phyloP scores from a whole-genome alignment of 2,888 invertebrate species.

The Trichogramma evanescens region DNA sequence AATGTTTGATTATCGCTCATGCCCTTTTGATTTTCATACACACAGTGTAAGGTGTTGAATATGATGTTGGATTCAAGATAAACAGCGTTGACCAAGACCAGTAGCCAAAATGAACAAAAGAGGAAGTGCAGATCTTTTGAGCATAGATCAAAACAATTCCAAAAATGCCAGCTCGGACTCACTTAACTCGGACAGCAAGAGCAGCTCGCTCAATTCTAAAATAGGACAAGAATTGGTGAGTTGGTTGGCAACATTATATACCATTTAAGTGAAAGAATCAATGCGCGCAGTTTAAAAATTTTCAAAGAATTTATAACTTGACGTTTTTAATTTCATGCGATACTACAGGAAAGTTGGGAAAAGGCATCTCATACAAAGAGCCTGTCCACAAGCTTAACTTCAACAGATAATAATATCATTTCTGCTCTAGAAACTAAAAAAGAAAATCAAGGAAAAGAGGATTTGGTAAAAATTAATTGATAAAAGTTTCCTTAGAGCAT shows the following conservation, averaged over 20 bases:
- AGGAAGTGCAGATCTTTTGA: constrained; percentile 60
- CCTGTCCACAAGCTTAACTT: constrained; percentile 59
- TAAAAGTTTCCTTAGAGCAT: constrained; percentile 8
- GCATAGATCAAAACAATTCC: constrained; percentile 59
- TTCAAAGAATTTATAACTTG: neutral
- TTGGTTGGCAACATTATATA: constrained; percentile 24
- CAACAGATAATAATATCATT: constrained; percentile 56
- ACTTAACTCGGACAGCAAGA: constrained; percentile 76
- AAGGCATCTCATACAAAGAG: constrained; percentile 60
- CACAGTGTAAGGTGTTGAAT: too few relatives aligned
- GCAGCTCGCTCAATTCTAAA: constrained; percentile 77
- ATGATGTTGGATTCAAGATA: neutral
- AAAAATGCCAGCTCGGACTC: constrained; percentile 78
- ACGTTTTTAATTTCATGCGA: constrained; percentile 14
- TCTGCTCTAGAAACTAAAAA: constrained; percentile 53
- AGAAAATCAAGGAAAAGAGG: constrained; percentile 45
- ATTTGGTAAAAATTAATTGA: constrained; percentile 27
- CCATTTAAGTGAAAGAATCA: constrained; percentile 8
- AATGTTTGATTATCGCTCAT: too few relatives aligned
- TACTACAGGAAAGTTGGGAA: constrained; percentile 53
- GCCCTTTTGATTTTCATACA: too few relatives aligned
- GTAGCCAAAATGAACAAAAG: constrained; percentile 57
- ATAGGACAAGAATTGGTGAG: constrained; percentile 75
- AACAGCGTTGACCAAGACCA: neutral
- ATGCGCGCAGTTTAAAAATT: constrained; percentile 12